These are phyloP conservation scores for Orientallactaga bullata DNA, from an alignment of 2,113 vertebrate genomes.

Conservation along the genomic window DNA sequence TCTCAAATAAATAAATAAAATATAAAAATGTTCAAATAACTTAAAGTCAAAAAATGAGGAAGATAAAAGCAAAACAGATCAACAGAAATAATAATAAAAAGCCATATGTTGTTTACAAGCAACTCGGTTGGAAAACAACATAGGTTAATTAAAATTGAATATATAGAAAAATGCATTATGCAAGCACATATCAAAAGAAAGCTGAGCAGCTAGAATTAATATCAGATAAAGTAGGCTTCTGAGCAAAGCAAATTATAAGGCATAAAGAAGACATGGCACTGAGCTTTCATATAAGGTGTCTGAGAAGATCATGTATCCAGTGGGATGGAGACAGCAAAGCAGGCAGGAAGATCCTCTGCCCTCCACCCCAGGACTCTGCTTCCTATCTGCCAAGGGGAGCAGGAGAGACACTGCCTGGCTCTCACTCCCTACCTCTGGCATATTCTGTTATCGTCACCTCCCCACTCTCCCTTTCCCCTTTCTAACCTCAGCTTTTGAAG, in stretches of 20 bases:
- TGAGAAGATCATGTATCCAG: neutral
- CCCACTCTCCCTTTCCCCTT: neutral
- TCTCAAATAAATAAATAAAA: neutral
- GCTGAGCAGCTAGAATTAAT: neutral
- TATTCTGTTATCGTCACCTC: neutral
- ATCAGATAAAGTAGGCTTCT: conserved; percentile 21
- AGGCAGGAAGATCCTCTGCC: neutral
- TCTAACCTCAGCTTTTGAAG: neutral
- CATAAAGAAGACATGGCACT: neutral
- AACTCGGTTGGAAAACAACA: neutral
- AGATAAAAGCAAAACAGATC: neutral
- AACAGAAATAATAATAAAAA: neutral
- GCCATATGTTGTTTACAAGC: neutral
- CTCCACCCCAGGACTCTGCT: neutral
- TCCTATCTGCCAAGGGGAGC: neutral
- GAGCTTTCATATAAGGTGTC: neutral
- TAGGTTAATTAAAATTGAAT: conserved; percentile 17
- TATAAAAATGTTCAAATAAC: conserved; percentile 35
- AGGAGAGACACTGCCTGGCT: neutral
- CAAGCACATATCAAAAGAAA: neutral
- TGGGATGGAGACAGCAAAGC: no score
- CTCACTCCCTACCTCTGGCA: neutral
- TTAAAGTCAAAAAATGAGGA: neutral
- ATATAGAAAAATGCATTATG: neutral
- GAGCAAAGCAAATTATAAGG: conserved; percentile 39